Conservation (phyloP, 2,888 invertebrate species). For the Drosophila neutralis region DNA sequence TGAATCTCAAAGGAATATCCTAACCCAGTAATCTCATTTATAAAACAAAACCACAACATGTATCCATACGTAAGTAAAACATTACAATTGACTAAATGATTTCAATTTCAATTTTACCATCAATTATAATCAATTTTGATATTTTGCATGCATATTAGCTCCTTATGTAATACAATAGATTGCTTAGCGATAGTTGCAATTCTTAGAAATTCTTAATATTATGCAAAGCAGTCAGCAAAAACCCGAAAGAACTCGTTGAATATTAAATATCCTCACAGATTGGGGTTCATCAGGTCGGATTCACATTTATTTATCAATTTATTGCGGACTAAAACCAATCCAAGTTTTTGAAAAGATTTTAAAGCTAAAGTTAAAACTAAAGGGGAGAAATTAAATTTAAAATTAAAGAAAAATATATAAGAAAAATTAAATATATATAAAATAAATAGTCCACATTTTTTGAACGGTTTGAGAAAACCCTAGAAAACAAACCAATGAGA, state of each 20-base stretch:
- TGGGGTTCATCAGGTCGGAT: neutral
- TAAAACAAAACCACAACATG: slow-evolving; percentile 40
- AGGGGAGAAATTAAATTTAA: neutral
- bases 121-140: neutral
- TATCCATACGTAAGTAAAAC: slow-evolving; percentile 67
- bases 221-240: neutral
- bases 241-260: neutral
- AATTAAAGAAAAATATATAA: neutral
- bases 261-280: neutral
- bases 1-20: slow-evolving; percentile 61
- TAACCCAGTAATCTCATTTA: slow-evolving; percentile 48
- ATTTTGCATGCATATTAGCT: neutral
- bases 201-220: neutral
- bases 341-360: too few species aligned
- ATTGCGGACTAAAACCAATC: neutral
- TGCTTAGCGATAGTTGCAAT: neutral
- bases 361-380: neutral
- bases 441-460: too few species aligned
- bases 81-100: neutral
- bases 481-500: too few species aligned
- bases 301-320: neutral
- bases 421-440: too few species aligned
- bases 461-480: too few species aligned
- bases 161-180: neutral
- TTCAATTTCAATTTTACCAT: neutral